A percentile compares a stretch with the other conserved stretches of the same genome.
Conservation (phyloP, 2,888 invertebrate genomes). For the Patella pellucida region DNA sequence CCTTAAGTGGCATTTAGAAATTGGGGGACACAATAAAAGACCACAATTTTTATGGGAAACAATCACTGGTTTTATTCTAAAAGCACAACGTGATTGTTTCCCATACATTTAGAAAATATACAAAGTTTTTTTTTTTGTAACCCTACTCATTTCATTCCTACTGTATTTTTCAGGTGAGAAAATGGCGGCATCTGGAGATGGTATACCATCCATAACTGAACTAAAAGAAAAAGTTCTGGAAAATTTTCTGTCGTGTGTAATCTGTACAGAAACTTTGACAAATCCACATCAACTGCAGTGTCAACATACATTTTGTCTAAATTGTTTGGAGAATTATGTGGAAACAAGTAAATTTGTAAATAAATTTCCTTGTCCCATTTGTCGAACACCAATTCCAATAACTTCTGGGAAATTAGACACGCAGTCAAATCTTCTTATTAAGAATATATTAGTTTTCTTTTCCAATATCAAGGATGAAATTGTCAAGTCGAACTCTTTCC, state of each 20-base stretch:
- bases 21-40: too few relatives aligned
- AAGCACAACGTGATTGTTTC: too few relatives aligned
- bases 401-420: constrained; percentile 28
- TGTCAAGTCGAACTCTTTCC: constrained; percentile 4
- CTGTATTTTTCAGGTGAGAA: too few relatives aligned
- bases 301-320: constrained; percentile 41
- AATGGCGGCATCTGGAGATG: background rate
- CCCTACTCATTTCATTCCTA: too few relatives aligned
- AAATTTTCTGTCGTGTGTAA: constrained; percentile 36
- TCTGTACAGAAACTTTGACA: constrained; percentile 35
- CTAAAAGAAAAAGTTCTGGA: constrained; percentile 24
- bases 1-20: too few relatives aligned
- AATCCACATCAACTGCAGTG: constrained; percentile 38
- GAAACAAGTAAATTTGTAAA: constrained; percentile 14
- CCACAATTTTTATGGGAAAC: too few relatives aligned
- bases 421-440: constrained; percentile 33
- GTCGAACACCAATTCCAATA: constrained; percentile 31
- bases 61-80: too few relatives aligned
- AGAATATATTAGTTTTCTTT: constrained; percentile 34
- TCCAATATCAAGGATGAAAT: background rate
- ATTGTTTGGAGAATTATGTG: constrained; percentile 33
- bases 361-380: constrained; percentile 35
- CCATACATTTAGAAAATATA: too few relatives aligned
- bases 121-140: too few relatives aligned
- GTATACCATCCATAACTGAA: background rate